phyloP scores from a whole-genome alignment of 2,888 invertebrate genomes.

The Hypolimnas misippus region DNA sequence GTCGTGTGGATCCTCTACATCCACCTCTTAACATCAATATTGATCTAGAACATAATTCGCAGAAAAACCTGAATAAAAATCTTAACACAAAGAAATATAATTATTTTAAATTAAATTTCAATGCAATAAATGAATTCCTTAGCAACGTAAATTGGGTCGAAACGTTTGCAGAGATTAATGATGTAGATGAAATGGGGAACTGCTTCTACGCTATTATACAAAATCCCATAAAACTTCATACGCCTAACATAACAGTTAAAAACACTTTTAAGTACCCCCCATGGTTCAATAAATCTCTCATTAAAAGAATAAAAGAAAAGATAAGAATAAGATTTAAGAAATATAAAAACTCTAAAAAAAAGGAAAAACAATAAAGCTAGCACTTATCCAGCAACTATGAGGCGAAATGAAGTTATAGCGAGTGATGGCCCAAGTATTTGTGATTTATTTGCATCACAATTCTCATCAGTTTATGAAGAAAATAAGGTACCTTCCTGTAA shows the following conservation, averaged over 20 bases:
- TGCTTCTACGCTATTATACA: neutral
- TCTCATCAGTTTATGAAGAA: conserved; percentile 9
- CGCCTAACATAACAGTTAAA: neutral
- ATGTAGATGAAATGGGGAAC: conserved; percentile 4
- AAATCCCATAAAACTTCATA: neutral
- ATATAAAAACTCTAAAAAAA: conserved; percentile 24
- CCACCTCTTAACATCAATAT: neutral
- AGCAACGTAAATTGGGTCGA: neutral
- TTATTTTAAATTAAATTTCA: conserved; percentile 4
- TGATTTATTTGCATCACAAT: conserved; percentile 10
- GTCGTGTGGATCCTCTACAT: conserved; percentile 4
- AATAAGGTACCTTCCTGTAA: neutral
- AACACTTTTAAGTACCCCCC: conserved; percentile 17
- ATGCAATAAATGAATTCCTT: conserved; percentile 5
- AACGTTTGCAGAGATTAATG: neutral
- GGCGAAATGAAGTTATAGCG: neutral
- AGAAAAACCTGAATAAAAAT: neutral
- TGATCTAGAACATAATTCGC: neutral
- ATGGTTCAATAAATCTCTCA: conserved; percentile 13
- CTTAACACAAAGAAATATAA: neutral
- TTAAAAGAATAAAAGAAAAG: conserved; percentile 16
- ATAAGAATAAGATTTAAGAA: conserved; percentile 5
- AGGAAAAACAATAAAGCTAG: conserved; percentile 1
- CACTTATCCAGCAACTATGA: conserved; percentile 12
- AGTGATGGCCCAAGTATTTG: conserved; percentile 6